Evolutionary conservation across 2,113 vertebrate genomes (phyloP).

Genomic region (Gasterosteus aculeatus): DNA sequence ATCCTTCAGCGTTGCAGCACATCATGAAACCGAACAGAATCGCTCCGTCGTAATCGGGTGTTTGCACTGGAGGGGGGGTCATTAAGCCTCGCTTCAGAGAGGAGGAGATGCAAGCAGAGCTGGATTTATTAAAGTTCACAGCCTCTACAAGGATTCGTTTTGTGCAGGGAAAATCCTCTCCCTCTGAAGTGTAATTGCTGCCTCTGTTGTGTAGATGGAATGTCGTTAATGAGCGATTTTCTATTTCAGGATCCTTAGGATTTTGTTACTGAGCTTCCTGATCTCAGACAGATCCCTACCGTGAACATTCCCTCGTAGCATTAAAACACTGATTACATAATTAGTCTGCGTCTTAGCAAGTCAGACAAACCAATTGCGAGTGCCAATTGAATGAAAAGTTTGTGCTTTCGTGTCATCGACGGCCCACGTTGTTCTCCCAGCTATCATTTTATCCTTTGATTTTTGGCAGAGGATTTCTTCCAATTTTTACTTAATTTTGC

Average conservation of each 20-base stretch:
- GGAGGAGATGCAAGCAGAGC: slow-evolving; percentile 21
- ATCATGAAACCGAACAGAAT: slow-evolving; percentile 1
- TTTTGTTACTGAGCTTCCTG: slow-evolving; percentile 7
- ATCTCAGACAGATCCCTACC: slow-evolving; percentile 25
- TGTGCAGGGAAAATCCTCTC: slow-evolving; percentile 22
- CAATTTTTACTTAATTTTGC: not conserved
- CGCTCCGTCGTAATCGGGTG: slow-evolving; percentile 33
- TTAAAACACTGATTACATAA: slow-evolving; percentile 24
- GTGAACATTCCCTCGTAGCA: slow-evolving; percentile 30
- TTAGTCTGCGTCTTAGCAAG: slow-evolving; percentile 29
- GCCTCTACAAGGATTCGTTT: slow-evolving; percentile 15
- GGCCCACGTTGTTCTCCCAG: not conserved
- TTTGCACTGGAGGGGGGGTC: slow-evolving; percentile 17
- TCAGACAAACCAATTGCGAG: slow-evolving; percentile 37
- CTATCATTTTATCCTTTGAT: not conserved
- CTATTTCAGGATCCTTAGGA: not conserved
- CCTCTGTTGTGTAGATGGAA: slow-evolving; percentile 1
- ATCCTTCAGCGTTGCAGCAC: not conserved
- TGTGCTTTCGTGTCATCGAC: not conserved
- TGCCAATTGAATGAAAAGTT: slow-evolving; percentile 33
- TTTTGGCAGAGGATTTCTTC: not conserved
- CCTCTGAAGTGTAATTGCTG: slow-evolving; percentile 42
- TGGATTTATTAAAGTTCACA: slow-evolving; percentile 22
- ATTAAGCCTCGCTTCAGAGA: slow-evolving; percentile 33
- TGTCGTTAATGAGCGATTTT: not conserved